These are phyloP conservation scores for Danionella dracula DNA, from an alignment of 2,797 vertebrate species.

Conservation along the genomic window DNA sequence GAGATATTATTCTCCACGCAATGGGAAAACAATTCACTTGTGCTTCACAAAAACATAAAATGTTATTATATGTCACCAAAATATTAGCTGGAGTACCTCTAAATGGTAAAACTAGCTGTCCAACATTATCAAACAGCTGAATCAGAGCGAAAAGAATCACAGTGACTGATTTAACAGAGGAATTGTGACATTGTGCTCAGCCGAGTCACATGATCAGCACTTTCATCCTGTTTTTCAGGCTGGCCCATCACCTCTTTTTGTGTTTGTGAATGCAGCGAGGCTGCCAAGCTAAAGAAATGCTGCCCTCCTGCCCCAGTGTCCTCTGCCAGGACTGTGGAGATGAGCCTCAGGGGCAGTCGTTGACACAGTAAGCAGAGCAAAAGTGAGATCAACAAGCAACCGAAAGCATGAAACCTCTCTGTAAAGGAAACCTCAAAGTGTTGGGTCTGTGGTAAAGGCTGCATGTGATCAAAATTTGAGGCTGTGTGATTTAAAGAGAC, in stretches of 20 bases:
- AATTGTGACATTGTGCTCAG: neutral
- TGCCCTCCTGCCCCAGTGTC: constrained; percentile 17
- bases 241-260: neutral
- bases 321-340: neutral
- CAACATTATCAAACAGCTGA: neutral
- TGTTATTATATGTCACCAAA: no score
- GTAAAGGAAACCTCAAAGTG: neutral
- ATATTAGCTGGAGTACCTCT: no score
- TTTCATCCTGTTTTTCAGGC: constrained; percentile 28
- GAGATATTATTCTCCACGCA: no score
- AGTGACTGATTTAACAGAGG: neutral
- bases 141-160: neutral
- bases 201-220: constrained; percentile 9
- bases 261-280: neutral
- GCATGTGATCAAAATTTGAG: neutral
- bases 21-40: no score
- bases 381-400: neutral
- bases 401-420: neutral
- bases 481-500: neutral
- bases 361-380: neutral
- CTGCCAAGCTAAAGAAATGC: neutral
- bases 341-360: neutral
- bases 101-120: no score
- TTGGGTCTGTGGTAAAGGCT: neutral
- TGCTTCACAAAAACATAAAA: no score